phyloP scores from a whole-genome alignment of 2,113 vertebrate species.

The Clarias magur region DNA sequence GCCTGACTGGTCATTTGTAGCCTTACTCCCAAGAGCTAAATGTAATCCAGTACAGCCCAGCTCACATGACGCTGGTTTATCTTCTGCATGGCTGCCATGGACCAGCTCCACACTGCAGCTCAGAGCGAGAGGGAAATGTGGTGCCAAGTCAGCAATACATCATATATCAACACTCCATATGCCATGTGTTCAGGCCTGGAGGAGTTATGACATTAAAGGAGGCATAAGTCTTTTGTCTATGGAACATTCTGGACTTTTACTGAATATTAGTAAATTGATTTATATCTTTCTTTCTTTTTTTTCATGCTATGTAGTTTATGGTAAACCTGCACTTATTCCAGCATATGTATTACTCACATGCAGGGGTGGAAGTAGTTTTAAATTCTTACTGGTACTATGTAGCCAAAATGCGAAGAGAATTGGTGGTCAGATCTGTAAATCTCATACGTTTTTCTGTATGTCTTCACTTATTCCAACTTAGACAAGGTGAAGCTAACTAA shows the following conservation, averaged over 20 bases:
- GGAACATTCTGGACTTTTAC: not conserved
- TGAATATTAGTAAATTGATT: not conserved
- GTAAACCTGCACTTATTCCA: not conserved
- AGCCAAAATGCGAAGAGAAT: too few species aligned
- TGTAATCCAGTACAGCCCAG: slow-evolving; percentile 42
- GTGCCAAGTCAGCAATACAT: slow-evolving; percentile 42
- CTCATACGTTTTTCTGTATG: too few species aligned
- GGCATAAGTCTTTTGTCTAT: not conserved
- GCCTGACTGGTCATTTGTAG: slow-evolving; percentile 49
- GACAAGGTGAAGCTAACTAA: too few species aligned
- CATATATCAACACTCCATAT: slow-evolving; percentile 16
- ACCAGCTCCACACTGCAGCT: slow-evolving; percentile 33
- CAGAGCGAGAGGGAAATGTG: slow-evolving; percentile 26
- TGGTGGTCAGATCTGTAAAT: too few species aligned
- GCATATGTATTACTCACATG: not conserved
- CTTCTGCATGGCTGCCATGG: slow-evolving; percentile 42
- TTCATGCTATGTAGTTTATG: not conserved
- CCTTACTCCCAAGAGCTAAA: slow-evolving; percentile 43
- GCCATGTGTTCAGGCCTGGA: slow-evolving; percentile 26
- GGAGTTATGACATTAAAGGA: not conserved
- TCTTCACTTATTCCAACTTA: too few species aligned
- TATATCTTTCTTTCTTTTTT: not conserved
- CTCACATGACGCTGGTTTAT: slow-evolving; percentile 51
- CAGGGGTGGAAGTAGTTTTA: too few species aligned
- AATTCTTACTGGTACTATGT: too few species aligned